These are phyloP conservation scores for Falco peregrinus DNA, from an alignment of 2,797 vertebrate genomes.

Conservation along the genomic window DNA sequence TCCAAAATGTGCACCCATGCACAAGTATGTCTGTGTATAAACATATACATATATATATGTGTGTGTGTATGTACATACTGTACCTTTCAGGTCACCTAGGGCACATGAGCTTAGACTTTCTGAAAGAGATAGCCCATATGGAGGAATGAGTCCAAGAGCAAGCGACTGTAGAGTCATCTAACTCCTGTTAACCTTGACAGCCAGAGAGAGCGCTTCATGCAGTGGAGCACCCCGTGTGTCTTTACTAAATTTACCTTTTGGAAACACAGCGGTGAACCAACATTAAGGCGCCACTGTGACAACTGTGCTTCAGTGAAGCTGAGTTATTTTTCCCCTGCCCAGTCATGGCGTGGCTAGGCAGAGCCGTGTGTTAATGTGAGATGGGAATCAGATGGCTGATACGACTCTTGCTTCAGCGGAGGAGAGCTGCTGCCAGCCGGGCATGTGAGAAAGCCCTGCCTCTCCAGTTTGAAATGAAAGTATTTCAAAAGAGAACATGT, in stretches of 20 bases:
- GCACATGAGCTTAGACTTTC: background rate
- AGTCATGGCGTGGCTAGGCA: background rate
- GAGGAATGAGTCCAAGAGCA: background rate
- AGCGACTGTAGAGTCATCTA: background rate
- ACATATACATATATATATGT: too few relatives aligned
- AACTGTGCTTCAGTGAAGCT: background rate
- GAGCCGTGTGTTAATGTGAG: slow-evolving; percentile 22
- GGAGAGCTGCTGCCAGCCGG: slow-evolving; percentile 25
- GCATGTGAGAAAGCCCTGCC: slow-evolving; percentile 21
- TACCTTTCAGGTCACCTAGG: background rate
- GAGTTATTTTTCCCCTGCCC: background rate
- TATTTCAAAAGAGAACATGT: background rate
- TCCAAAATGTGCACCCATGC: background rate
- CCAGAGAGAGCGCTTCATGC: background rate
- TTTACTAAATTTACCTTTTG: slow-evolving; percentile 44
- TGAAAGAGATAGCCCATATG: background rate
- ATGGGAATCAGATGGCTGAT: slow-evolving; percentile 25
- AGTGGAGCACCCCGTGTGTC: background rate
- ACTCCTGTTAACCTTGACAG: slow-evolving; percentile 29
- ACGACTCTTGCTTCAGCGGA: slow-evolving; percentile 37
- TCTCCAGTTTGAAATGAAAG: background rate
- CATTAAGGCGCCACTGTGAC: background rate
- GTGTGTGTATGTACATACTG: background rate
- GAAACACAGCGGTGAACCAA: background rate
- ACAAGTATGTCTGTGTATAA: background rate